These are phyloP conservation scores for Panorpa germanica DNA, from an alignment of 2,888 invertebrate species.

Conservation along the genomic window DNA sequence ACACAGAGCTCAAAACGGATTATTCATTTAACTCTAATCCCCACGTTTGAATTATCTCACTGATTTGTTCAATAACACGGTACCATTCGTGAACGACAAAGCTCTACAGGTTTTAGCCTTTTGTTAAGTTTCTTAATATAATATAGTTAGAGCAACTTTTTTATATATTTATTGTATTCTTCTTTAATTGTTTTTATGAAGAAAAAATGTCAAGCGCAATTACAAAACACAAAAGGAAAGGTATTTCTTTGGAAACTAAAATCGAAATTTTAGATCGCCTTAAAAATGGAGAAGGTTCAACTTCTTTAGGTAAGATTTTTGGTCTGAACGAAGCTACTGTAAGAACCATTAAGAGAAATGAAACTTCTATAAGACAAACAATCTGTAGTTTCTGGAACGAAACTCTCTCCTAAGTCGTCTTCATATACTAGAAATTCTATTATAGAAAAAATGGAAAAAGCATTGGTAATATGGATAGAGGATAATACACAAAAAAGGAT, in stretches of 20 bases:
- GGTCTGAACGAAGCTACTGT: constrained; percentile 13
- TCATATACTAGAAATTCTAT: constrained; percentile 12
- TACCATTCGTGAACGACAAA: too few species aligned
- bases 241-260: constrained; percentile 1
- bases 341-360: constrained; percentile 12
- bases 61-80: too few species aligned
- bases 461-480: constrained; percentile 13
- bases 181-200: too few species aligned
- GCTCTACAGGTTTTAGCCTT: too few species aligned
- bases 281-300: constrained; percentile 10
- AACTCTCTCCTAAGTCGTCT: constrained; percentile 10
- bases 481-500: constrained; percentile 12
- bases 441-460: constrained; percentile 13
- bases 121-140: too few species aligned
- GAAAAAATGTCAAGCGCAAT: too few species aligned
- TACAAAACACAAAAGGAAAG: too few species aligned
- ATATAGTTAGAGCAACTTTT: too few species aligned
- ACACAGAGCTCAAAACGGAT: too few species aligned
- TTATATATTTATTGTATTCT: too few species aligned
- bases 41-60: too few species aligned
- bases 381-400: constrained; percentile 11
- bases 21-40: too few species aligned
- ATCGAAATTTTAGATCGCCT: constrained; percentile 2
- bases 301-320: constrained; percentile 12
- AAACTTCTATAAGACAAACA: constrained; percentile 10